These are phyloP conservation scores for Parapsyche elsis DNA, from an alignment of 1,140 invertebrate species.

Conservation along the genomic window DNA sequence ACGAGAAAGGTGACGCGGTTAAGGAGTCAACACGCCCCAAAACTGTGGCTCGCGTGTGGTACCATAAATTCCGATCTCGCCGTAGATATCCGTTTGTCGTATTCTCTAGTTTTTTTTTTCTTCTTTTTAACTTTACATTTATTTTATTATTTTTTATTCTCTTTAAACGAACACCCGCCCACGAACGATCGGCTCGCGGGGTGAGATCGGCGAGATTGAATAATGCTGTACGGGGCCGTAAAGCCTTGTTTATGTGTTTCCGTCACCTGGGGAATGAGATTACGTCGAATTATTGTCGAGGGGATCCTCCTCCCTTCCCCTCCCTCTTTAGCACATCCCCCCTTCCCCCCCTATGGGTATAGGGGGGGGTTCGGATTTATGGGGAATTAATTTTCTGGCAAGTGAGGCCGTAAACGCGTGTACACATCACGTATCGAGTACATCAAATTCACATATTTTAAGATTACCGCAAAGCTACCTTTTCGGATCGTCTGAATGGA, in stretches of 20 bases:
- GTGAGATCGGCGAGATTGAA: constrained; percentile 46
- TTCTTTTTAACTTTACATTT: not conserved
- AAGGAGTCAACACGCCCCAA: not conserved
- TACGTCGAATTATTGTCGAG: constrained; percentile 51
- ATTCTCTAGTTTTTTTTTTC: not conserved
- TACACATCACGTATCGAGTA: not conserved
- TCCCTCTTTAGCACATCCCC: not conserved
- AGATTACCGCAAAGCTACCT: not conserved
- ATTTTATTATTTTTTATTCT: not conserved
- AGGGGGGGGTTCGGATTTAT: constrained; percentile 38
- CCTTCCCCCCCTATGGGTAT: no score
- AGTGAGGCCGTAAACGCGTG: not conserved
- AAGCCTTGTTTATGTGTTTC: constrained; percentile 51
- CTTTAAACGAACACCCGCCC: constrained; percentile 15
- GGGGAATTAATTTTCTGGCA: constrained; percentile 47
- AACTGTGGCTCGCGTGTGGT: constrained; percentile 1
- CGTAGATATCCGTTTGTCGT: constrained; percentile 1
- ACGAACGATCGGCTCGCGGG: constrained; percentile 14
- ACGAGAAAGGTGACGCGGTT: no score
- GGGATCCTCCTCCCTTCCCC: constrained; percentile 27
- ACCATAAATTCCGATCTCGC: constrained; percentile 43
- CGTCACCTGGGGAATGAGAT: constrained; percentile 47
- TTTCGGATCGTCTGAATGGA: no score
- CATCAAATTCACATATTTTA: constrained; percentile 15
- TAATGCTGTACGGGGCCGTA: constrained; percentile 45